Percentiles rank a stretch among this genome's conserved stretches.
Conservation (phyloP, 1,140 invertebrate genomes). For the Drosophila orosa region DNA sequence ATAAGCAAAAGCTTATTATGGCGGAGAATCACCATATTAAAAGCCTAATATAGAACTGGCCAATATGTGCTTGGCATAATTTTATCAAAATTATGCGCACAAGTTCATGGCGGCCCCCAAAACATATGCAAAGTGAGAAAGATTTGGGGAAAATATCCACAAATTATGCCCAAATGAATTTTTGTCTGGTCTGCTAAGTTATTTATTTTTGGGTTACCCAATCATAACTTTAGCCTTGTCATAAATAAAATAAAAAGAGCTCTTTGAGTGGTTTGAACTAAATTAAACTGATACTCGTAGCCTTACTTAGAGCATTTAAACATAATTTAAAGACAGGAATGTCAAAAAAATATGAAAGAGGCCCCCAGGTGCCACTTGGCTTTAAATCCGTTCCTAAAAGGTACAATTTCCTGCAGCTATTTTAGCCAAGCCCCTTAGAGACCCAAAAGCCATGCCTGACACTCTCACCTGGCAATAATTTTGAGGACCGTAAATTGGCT, state of each 20-base stretch:
- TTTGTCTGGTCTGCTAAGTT: neutral
- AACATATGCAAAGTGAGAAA: conserved; percentile 28
- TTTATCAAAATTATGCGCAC: conserved; percentile 36
- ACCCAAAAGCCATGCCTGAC: neutral
- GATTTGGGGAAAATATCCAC: conserved; percentile 12
- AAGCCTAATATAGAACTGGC: neutral
- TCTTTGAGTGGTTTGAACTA: too few species aligned
- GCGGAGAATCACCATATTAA: neutral
- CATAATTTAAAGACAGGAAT: neutral
- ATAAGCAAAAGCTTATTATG: neutral
- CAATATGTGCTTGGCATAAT: conserved; percentile 43
- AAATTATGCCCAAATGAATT: conserved; percentile 12
- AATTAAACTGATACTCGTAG: neutral
- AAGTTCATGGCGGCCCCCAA: conserved; percentile 19
- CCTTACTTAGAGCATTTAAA: too few species aligned
- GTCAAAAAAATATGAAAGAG: neutral
- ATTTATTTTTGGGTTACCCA: neutral
- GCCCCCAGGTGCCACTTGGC: neutral
- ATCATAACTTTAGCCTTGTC: neutral
- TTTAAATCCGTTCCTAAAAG: neutral
- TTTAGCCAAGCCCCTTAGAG: neutral
- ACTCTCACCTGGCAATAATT: conserved; percentile 14
- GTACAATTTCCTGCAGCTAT: neutral
- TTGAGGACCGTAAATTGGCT: conserved; percentile 14
- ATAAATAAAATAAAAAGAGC: neutral